Conservation (phyloP, 1,140 invertebrate species). For the Drosophila sproati region DNA sequence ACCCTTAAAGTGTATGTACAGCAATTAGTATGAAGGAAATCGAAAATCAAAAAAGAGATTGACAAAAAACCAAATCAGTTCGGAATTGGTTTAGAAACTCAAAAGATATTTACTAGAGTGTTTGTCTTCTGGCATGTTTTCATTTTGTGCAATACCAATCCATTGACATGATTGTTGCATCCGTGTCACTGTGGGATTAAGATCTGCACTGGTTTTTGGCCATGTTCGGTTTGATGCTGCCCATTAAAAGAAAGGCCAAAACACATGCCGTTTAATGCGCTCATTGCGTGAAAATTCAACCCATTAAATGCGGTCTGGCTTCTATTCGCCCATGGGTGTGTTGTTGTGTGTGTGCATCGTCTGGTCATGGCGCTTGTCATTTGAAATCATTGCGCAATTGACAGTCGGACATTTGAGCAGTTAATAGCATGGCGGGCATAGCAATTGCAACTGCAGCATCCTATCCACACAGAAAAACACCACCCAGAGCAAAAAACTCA, state of each 20-base stretch:
- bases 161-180: conserved; percentile 3
- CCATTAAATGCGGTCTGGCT: conserved; percentile 54
- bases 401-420: conserved; percentile 60
- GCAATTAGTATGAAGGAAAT: too few species aligned
- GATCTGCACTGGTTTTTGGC: conserved; percentile 53
- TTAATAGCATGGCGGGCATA: conserved; percentile 44
- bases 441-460: conserved; percentile 31
- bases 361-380: conserved; percentile 50
- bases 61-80: not conserved
- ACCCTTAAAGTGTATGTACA: too few species aligned
- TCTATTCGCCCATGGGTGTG: not conserved
- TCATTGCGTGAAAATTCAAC: conserved; percentile 67
- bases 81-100: not conserved
- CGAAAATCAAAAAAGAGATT: not conserved
- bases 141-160: not conserved
- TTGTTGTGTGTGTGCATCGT: conserved; percentile 6
- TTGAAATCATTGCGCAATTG: conserved; percentile 70
- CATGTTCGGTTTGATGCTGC: conserved; percentile 32
- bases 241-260: conserved; percentile 45
- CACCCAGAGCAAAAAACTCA: not conserved
- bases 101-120: not conserved
- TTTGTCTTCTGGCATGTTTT: not conserved
- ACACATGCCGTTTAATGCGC: conserved; percentile 60
- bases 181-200: not conserved
- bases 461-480: not conserved